Evolutionary conservation across 2,797 vertebrate species (phyloP).

Genomic region (Lutjanus campechanus): DNA sequence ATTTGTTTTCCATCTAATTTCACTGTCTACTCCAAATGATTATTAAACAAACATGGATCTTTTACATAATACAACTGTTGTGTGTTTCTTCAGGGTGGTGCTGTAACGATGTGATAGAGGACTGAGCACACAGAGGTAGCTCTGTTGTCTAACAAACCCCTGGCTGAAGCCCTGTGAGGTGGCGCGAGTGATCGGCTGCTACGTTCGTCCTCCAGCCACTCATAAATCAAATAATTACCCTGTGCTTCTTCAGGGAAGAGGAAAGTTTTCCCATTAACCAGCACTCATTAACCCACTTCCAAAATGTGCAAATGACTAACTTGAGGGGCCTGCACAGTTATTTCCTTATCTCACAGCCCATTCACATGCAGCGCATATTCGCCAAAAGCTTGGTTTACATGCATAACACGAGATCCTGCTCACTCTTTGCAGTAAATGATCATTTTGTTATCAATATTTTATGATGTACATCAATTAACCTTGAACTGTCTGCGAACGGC

Average conservation of each 20-base stretch:
- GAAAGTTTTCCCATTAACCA: conserved; percentile 68
- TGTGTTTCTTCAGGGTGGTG: conserved; percentile 49
- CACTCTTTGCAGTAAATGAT: conserved; percentile 62
- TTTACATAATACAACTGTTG: conserved; percentile 32
- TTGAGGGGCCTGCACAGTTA: conserved; percentile 42
- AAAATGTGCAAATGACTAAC: conserved; percentile 72
- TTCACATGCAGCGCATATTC: conserved; percentile 40
- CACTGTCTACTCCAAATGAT: conserved; percentile 29
- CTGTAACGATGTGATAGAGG: conserved; percentile 48
- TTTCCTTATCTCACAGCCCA: conserved; percentile 36
- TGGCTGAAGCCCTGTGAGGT: conserved; percentile 45
- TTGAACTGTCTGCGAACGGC: conserved; percentile 76
- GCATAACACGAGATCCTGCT: conserved; percentile 17
- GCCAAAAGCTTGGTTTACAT: conserved; percentile 37
- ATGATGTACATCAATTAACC: conserved; percentile 83
- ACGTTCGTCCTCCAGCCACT: conserved; percentile 59
- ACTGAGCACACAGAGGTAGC: conserved; percentile 23
- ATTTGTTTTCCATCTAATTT: conserved; percentile 55
- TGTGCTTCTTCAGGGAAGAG: conserved; percentile 63
- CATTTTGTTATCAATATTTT: conserved; percentile 78
- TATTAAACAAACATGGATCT: conserved; percentile 47
- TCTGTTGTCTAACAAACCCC: conserved; percentile 35
- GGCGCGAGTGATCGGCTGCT: conserved; percentile 30
- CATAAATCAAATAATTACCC: conserved; percentile 80
- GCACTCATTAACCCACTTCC: conserved; percentile 74